phyloP scores from a whole-genome alignment of 2,797 vertebrate species.

The Cephalopachus bancanus region DNA sequence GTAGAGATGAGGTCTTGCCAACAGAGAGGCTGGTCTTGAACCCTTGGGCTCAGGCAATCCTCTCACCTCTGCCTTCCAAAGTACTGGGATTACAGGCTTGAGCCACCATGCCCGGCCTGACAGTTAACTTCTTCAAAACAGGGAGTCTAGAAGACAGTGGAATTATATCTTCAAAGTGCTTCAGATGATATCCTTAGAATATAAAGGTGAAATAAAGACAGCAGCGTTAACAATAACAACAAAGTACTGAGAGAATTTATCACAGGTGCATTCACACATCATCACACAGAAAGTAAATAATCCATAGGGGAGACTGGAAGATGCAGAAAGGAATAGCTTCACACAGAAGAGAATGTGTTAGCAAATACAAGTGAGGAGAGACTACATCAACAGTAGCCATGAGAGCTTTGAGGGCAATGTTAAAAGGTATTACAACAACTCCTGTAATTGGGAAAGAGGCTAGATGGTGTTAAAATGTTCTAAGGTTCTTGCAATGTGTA shows the following conservation, averaged over 20 bases:
- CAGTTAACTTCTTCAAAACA: neutral
- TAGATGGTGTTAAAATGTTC: constrained; percentile 19
- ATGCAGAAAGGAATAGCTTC: neutral
- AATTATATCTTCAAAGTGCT: neutral
- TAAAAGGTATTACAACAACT: neutral
- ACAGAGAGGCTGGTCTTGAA: too few species aligned
- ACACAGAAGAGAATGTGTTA: neutral
- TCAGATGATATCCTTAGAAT: neutral
- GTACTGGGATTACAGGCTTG: too few species aligned
- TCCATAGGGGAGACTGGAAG: neutral
- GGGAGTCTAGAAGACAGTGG: neutral
- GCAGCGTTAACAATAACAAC: neutral
- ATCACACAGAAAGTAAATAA: neutral
- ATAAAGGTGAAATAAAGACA: neutral
- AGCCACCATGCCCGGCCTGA: neutral
- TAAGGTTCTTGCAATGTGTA: neutral
- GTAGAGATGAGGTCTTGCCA: too few species aligned
- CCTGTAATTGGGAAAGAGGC: neutral
- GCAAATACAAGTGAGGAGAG: neutral
- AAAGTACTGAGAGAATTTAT: neutral
- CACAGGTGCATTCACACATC: neutral
- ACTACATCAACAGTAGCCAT: neutral
- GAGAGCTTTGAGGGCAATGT: neutral
- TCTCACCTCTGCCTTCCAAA: too few species aligned
- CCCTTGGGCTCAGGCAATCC: too few species aligned